Percentiles rank a stretch among this genome's conserved stretches.
phyloP scores from a whole-genome alignment of 2,888 invertebrate species.

The Hypomecis punctinalis region DNA sequence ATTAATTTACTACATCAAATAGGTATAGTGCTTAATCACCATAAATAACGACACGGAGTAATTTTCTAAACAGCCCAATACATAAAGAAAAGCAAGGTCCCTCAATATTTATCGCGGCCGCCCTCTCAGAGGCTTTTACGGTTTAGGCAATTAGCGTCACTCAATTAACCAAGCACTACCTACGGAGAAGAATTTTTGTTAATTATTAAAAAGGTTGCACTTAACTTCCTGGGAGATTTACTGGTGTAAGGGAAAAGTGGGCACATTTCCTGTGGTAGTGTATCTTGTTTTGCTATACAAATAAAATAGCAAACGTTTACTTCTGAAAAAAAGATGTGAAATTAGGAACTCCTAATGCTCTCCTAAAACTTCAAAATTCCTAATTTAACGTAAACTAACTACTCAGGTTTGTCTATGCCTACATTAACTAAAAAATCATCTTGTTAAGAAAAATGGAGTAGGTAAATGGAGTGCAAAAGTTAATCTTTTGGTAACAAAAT shows the following conservation, averaged over 20 bases:
- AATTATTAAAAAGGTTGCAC: slow-evolving; percentile 84
- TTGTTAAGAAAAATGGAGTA: no score
- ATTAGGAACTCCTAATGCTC: not conserved
- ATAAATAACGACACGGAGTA: slow-evolving; percentile 42
- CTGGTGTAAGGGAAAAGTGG: slow-evolving; percentile 29
- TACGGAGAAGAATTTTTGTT: slow-evolving; percentile 77
- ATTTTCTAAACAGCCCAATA: slow-evolving; percentile 50
- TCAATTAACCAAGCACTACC: slow-evolving; percentile 75
- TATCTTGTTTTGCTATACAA: slow-evolving; percentile 12
- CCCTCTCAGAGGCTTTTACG: slow-evolving; percentile 77
- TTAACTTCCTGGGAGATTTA: slow-evolving; percentile 63
- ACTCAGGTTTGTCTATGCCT: no score
- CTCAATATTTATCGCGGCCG: slow-evolving; percentile 65
- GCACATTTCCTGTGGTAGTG: slow-evolving; percentile 13
- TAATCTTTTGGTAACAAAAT: no score
- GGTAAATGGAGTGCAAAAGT: no score
- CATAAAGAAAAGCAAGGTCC: slow-evolving; percentile 69
- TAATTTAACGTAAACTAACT: no score
- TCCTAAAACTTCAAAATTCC: not conserved
- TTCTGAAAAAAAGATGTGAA: not conserved
- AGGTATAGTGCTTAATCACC: slow-evolving; percentile 36
- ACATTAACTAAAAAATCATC: no score
- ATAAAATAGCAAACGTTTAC: not conserved
- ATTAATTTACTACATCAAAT: slow-evolving; percentile 32
- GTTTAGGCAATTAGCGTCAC: slow-evolving; percentile 82